Conservation (phyloP, 2,888 invertebrate species). For the Hirtodrosophila confusa region DNA sequence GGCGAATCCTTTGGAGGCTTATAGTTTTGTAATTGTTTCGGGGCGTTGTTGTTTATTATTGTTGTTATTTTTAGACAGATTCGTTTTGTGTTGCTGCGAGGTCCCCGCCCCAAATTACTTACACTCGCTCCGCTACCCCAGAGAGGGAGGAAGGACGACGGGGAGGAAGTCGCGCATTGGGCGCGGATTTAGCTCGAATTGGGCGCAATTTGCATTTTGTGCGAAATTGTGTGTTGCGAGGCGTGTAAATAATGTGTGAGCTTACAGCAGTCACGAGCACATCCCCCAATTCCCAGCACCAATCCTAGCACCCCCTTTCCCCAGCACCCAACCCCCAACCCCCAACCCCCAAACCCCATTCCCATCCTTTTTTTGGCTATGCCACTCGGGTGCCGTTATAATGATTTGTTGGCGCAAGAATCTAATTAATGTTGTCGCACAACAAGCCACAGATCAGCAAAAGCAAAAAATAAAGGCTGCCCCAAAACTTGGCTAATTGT, state of each 20-base stretch:
- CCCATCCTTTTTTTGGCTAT: no score
- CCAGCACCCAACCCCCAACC: no score
- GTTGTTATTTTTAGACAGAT: conserved; percentile 67
- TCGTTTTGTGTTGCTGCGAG: conserved; percentile 29
- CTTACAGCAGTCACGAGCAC: conserved; percentile 44
- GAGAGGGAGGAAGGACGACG: background rate
- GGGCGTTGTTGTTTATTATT: conserved; percentile 53
- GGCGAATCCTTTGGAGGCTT: conserved; percentile 73
- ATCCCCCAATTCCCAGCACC: background rate
- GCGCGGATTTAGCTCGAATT: conserved; percentile 41
- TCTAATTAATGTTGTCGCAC: conserved; percentile 74
- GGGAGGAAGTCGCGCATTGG: conserved; percentile 1
- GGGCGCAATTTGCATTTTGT: conserved; percentile 69
- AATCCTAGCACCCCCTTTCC: background rate
- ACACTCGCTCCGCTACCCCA: conserved; percentile 28
- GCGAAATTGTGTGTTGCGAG: conserved; percentile 72
- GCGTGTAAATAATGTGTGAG: conserved; percentile 80
- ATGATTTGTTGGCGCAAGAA: conserved; percentile 73
- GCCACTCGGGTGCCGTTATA: conserved; percentile 68
- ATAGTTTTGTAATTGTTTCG: conserved; percentile 78
- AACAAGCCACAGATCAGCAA: conserved; percentile 27
- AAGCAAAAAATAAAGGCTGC: background rate
- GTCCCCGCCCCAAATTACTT: conserved; percentile 52
- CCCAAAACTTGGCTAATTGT: conserved; percentile 41
- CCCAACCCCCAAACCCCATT: background rate